Percentiles rank a stretch among this genome's conserved stretches.
Conservation (phyloP, 2,797 vertebrate species). For the Crocodylus rhombifer region DNA sequence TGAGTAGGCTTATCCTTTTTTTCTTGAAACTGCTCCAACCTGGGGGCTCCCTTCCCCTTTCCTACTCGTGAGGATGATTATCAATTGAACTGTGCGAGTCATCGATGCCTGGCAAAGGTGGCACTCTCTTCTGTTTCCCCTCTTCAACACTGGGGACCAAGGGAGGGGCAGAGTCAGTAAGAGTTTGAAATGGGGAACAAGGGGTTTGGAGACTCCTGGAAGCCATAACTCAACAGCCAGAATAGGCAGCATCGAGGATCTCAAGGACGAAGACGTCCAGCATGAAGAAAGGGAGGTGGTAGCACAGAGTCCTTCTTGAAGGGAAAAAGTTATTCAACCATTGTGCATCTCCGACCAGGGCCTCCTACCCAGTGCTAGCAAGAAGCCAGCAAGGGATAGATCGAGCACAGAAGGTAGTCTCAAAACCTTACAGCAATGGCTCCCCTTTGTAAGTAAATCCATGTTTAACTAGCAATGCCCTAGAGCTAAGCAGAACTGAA, state of each 20-base stretch:
- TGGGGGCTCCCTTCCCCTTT: conserved; percentile 5
- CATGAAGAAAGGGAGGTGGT: not conserved
- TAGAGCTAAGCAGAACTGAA: too few relatives aligned
- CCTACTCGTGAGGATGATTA: not conserved
- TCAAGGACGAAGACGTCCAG: not conserved
- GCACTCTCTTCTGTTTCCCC: not conserved
- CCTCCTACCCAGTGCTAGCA: not conserved
- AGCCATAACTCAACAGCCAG: not conserved
- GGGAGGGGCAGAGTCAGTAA: not conserved
- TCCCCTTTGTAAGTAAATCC: not conserved
- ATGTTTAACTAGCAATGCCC: not conserved
- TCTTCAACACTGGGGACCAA: conserved; percentile 1
- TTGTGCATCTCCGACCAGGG: not conserved
- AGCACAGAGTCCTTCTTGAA: not conserved
- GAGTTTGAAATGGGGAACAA: not conserved
- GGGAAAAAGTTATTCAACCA: not conserved
- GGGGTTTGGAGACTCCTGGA: not conserved
- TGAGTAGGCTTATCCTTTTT: conserved; percentile 54
- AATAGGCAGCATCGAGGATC: not conserved
- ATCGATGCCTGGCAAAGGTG: not conserved
- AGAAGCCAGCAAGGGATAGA: not conserved
- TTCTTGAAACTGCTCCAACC: conserved; percentile 30
- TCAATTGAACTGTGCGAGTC: not conserved
- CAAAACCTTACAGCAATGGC: not conserved
- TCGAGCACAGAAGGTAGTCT: not conserved